These are phyloP conservation scores for Sebastes paucispinis DNA, from an alignment of 2,797 vertebrate genomes.

Conservation along the genomic window DNA sequence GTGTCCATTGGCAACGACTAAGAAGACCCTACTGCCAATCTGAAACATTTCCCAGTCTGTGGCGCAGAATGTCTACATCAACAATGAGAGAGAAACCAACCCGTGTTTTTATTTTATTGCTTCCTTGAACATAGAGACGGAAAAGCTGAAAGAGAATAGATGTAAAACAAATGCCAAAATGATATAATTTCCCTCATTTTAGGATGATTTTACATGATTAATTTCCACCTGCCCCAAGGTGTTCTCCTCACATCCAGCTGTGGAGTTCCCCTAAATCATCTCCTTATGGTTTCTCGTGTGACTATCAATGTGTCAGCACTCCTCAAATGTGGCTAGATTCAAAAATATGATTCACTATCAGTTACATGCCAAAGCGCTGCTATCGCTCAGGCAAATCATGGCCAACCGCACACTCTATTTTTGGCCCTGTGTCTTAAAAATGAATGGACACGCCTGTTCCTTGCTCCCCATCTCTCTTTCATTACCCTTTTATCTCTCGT, in stretches of 20 bases:
- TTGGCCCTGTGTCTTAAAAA: conserved; percentile 36
- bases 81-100: conserved; percentile 5
- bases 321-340: conserved; percentile 58
- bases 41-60: conserved; percentile 97
- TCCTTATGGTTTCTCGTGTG: conserved; percentile 49
- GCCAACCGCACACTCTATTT: conserved; percentile 63
- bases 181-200: conserved; percentile 24
- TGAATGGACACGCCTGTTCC: conserved; percentile 21
- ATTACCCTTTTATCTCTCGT: conserved; percentile 54
- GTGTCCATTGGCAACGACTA: conserved; percentile 91
- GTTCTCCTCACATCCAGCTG: conserved; percentile 50
- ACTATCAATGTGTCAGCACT: conserved; percentile 72
- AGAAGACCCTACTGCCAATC: conserved; percentile 90
- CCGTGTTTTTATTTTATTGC: neutral
- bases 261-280: conserved; percentile 73
- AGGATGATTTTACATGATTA: conserved; percentile 52
- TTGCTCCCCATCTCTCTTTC: conserved; percentile 28
- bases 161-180: neutral
- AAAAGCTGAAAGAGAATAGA: neutral
- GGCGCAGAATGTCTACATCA: conserved; percentile 89
- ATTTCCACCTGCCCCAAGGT: conserved; percentile 50
- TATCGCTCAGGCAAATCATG: conserved; percentile 54
- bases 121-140: neutral
- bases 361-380: conserved; percentile 53
- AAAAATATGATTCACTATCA: conserved; percentile 65